These are phyloP conservation scores for Laothoe populi DNA, from an alignment of 2,888 invertebrate genomes.

Conservation along the genomic window DNA sequence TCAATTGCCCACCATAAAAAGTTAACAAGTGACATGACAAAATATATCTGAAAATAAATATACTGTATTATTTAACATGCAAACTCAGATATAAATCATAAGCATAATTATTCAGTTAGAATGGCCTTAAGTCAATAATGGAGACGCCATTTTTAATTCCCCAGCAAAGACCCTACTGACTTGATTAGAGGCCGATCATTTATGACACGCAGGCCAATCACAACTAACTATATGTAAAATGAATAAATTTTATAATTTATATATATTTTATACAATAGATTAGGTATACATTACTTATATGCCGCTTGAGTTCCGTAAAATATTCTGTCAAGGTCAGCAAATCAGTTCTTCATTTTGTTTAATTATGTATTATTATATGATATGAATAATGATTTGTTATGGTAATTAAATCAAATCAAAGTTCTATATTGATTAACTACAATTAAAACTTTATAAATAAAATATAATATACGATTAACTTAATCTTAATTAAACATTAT, in stretches of 20 bases:
- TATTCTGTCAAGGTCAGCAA: neutral
- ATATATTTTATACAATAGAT: slow-evolving; percentile 34
- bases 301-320: neutral
- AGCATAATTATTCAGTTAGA: neutral
- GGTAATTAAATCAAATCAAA: neutral
- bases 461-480: too few species aligned
- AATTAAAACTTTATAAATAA: too few species aligned
- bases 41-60: too few species aligned
- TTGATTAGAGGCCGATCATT: neutral
- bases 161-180: neutral
- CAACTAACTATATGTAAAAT: slow-evolving; percentile 7
- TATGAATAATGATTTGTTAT: neutral
- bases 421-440: too few species aligned
- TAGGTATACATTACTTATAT: slow-evolving; percentile 10
- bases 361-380: too few species aligned
- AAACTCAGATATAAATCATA: neutral
- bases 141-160: slow-evolving; percentile 4
- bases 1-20: too few species aligned
- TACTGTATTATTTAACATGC: too few species aligned
- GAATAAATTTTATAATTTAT: slow-evolving; percentile 22
- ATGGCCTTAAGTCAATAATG: too few species aligned
- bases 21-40: too few species aligned
- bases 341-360: too few species aligned
- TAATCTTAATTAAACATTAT: too few species aligned
- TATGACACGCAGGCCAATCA: neutral